Conservation (phyloP, 2,797 vertebrate species). For the Cheirogaleus major region DNA sequence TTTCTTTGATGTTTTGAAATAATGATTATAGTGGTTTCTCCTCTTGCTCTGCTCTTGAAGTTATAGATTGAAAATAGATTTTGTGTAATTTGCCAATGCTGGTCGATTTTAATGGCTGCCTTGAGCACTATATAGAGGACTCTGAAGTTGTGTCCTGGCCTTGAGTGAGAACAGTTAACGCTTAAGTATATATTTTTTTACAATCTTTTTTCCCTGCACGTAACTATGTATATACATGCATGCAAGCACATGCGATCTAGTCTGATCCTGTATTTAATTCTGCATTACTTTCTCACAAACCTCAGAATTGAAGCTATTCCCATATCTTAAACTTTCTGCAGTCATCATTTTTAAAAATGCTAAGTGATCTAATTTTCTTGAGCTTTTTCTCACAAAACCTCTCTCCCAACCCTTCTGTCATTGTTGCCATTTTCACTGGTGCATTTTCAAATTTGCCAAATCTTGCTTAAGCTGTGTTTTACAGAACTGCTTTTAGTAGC, state of each 20-base stretch:
- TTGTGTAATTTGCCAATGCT: constrained; percentile 46
- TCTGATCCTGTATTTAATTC: background rate
- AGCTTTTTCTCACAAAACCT: background rate
- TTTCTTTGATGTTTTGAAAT: constrained; percentile 68
- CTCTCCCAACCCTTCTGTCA: background rate
- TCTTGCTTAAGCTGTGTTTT: background rate
- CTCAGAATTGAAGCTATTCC: background rate
- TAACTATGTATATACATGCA: too few relatives aligned
- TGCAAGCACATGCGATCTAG: background rate
- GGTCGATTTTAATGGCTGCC: constrained; percentile 37
- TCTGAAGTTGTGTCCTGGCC: background rate
- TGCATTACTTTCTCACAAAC: background rate
- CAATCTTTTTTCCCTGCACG: background rate
- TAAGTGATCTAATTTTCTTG: background rate
- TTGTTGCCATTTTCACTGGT: background rate
- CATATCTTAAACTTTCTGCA: background rate
- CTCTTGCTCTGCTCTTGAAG: constrained; percentile 28
- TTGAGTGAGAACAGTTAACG: background rate
- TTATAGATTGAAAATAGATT: constrained; percentile 70
- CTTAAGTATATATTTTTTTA: background rate
- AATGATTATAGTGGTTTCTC: constrained; percentile 50
- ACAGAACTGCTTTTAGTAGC: background rate
- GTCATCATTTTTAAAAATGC: background rate
- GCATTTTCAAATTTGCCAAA: background rate
- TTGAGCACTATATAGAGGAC: background rate